Evolutionary conservation across 2,797 vertebrate genomes (phyloP).

Genomic region (Coreius guichenoti): DNA sequence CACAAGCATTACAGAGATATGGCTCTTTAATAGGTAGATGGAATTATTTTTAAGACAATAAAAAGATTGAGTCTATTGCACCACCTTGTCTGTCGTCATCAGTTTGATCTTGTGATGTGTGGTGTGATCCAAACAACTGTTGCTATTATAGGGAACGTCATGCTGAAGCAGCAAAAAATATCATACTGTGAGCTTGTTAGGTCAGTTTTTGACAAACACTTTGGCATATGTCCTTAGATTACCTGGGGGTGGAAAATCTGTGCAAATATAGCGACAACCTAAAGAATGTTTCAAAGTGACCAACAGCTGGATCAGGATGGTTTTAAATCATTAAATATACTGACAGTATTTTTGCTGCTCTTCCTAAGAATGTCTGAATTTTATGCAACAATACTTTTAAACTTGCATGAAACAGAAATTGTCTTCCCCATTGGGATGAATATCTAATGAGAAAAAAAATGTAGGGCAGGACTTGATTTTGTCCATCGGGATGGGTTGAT

Average conservation of each 20-base stretch:
- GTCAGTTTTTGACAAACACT: background rate
- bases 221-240: background rate
- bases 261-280: background rate
- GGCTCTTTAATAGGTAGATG: constrained; percentile 79
- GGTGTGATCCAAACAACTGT: background rate
- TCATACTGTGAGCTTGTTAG: background rate
- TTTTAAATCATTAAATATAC: background rate
- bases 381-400: background rate
- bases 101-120: constrained; percentile 36
- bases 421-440: background rate
- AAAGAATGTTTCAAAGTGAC: background rate
- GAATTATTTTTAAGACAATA: constrained; percentile 80
- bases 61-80: constrained; percentile 62
- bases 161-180: constrained; percentile 31
- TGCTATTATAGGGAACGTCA: background rate
- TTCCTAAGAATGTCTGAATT: background rate
- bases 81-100: constrained; percentile 23
- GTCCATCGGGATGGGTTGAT: background rate
- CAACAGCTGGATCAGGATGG: background rate
- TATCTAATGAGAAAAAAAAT: background rate
- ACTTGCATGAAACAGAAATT: background rate
- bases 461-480: background rate
- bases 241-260: background rate
- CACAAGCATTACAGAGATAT: constrained; percentile 74
- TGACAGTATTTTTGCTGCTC: background rate